phyloP scores from a whole-genome alignment of 2,113 vertebrate genomes.

The Myiozetetes cayanensis region DNA sequence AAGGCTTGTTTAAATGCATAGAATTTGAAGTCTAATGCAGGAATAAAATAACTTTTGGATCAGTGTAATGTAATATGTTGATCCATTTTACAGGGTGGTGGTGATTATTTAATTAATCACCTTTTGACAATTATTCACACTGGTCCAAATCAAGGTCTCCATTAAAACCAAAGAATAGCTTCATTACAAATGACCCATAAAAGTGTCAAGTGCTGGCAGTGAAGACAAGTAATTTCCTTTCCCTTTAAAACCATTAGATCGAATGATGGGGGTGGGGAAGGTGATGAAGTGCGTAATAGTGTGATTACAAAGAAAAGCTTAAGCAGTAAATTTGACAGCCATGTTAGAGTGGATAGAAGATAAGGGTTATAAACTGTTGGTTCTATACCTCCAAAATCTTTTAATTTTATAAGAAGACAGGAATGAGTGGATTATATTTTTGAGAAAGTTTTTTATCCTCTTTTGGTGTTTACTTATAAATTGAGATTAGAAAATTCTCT shows the following conservation, averaged over 20 bases:
- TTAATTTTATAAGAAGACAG: background rate
- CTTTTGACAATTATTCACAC: constrained; percentile 83
- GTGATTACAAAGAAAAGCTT: constrained; percentile 75
- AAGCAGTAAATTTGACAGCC: constrained; percentile 70
- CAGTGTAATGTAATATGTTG: constrained; percentile 79
- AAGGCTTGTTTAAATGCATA: constrained; percentile 86
- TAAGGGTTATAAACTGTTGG: background rate
- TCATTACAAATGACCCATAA: constrained; percentile 86
- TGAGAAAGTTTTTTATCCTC: background rate
- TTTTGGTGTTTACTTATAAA: background rate
- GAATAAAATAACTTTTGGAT: constrained; percentile 82
- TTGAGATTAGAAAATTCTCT: background rate
- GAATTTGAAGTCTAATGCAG: constrained; percentile 75
- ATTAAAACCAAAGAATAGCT: constrained; percentile 83
- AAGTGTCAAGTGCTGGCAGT: constrained; percentile 80
- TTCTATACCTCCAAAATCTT: background rate
- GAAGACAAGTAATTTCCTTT: constrained; percentile 82
- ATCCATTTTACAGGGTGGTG: constrained; percentile 79
- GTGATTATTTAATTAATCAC: constrained; percentile 88
- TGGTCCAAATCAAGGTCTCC: constrained; percentile 82
- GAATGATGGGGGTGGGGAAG: constrained; percentile 70
- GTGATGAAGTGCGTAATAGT: constrained; percentile 68
- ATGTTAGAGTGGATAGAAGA: constrained; percentile 27
- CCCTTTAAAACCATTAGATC: constrained; percentile 77
- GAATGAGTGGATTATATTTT: background rate